Base-by-base conservation (phyloP, 2,113 vertebrate genomes). In the Lutjanus erythropterus region DNA sequence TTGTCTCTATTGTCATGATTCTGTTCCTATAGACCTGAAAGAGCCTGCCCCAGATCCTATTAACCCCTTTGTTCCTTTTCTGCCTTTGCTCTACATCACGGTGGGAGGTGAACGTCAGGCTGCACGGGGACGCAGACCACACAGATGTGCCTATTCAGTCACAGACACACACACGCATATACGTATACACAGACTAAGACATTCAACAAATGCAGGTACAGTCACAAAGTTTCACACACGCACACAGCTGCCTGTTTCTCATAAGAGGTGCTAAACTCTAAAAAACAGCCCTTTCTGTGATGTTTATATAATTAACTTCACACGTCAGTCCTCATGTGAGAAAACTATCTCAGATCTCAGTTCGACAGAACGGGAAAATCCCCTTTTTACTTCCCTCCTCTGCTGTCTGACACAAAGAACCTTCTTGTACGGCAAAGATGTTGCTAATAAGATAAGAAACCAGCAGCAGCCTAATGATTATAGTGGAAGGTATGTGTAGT, bases 91-190 rank as follows among this genome's bases (percentile, higher is more conserved):
- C 42, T 37, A 5, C 25, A 23, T 3, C 41, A 56, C 5, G 1
- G 62, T 80, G 61, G 77, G 82, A 74, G 71, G 74, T 74, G 72
- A 46, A 66, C 18, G 14, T 80, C 39, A 64, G 75, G 46, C 79
- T 72, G 21, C 15, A 70, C 15, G 15, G 19, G 14, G 46, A 59
- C 16, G 10, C 18, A 80, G 83, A 85, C 73, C 80, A 83, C 82
- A 88, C 78, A 87, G 49, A 74, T 65, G 49, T 58, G 21, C 31
- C 52, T 19, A 16, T 46, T 41, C 64, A 33, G n/a, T 64, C 7
- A 31, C 49, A 59, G 7, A 12, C 58, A 64, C 5, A 67, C 31
- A 39, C 66, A 9, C 46, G 18, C 27, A 59, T 3, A 60, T 27
- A 5, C 25, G 60, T 27, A 50, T 27, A 60, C 14, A 42, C 25